phyloP scores from a whole-genome alignment of 2,888 invertebrate species.

The Eumerus sabulonum region DNA sequence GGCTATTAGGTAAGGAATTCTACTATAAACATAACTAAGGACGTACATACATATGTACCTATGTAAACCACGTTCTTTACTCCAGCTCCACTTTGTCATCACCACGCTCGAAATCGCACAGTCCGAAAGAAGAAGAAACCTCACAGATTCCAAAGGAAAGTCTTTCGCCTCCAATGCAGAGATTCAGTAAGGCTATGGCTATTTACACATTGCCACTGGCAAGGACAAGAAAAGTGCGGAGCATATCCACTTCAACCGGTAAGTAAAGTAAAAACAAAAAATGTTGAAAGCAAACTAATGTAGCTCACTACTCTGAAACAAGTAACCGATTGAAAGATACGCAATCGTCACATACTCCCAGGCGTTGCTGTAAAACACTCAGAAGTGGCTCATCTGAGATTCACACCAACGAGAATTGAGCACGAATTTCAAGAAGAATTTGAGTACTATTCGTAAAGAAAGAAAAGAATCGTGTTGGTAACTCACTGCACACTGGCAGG shows the following conservation, averaged over 20 bases:
- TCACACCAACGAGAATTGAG: background rate
- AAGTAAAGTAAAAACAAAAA: slow-evolving; percentile 18
- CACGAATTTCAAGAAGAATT: too few relatives aligned
- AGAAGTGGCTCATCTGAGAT: too few relatives aligned
- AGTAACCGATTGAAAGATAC: too few relatives aligned
- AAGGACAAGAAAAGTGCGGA: slow-evolving; percentile 71
- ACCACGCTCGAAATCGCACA: slow-evolving; percentile 70
- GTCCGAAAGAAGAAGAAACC: slow-evolving; percentile 54
- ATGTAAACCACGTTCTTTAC: too few relatives aligned
- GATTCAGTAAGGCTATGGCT: slow-evolving; percentile 75
- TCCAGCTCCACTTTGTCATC: slow-evolving; percentile 71
- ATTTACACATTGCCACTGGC: slow-evolving; percentile 77
- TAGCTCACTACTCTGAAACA: too few relatives aligned
- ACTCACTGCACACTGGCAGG: too few relatives aligned
- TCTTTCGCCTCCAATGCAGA: slow-evolving; percentile 71
- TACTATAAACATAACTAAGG: background rate
- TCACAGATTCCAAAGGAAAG: slow-evolving; percentile 23
- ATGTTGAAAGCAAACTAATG: too few relatives aligned
- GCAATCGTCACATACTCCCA: too few relatives aligned
- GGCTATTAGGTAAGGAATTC: slow-evolving; percentile 78
- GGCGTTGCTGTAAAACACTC: too few relatives aligned
- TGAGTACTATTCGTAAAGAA: background rate
- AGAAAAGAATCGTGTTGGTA: too few relatives aligned
- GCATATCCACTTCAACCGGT: slow-evolving; percentile 70
- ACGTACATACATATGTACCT: too few relatives aligned